Evolutionary conservation across 2,888 invertebrate genomes (phyloP).

Genomic region (Chymomyza fuscimana): DNA sequence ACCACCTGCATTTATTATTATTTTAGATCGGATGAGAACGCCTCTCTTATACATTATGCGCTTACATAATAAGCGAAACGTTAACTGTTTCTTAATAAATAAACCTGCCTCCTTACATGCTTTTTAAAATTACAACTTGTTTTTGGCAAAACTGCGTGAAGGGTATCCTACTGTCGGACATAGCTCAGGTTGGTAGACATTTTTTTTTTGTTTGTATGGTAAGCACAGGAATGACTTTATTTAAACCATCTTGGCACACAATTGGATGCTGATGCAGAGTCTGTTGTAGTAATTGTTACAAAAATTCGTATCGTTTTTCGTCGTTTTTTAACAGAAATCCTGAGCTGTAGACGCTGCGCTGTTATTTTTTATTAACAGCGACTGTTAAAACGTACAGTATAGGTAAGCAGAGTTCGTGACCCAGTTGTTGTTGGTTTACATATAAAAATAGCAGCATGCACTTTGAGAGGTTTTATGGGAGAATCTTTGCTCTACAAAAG

Average conservation of each 20-base stretch:
- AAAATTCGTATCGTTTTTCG: conserved; percentile 22
- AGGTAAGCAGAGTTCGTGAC: conserved; percentile 54
- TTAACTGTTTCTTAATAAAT: too few relatives aligned
- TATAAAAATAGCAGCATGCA: conserved; percentile 54
- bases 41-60: too few relatives aligned
- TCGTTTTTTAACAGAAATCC: conserved; percentile 1
- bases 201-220: not conserved
- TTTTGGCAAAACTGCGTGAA: too few relatives aligned
- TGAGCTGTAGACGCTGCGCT: not conserved
- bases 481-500: not conserved
- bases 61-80: too few relatives aligned
- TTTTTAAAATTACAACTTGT: too few relatives aligned
- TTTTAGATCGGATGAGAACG: too few relatives aligned
- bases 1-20: too few relatives aligned
- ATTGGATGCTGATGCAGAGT: conserved; percentile 36
- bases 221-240: conserved; percentile 9
- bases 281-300: conserved; percentile 41
- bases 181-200: not conserved
- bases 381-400: conserved; percentile 30
- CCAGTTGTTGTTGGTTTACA: conserved; percentile 48
- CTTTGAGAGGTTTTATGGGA: not conserved
- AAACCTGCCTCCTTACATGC: too few relatives aligned
- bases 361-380: conserved; percentile 8
- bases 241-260: conserved; percentile 19
- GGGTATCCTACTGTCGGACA: not conserved